Conservation (phyloP, 2,113 vertebrate genomes). For the Tyrannus savana region DNA sequence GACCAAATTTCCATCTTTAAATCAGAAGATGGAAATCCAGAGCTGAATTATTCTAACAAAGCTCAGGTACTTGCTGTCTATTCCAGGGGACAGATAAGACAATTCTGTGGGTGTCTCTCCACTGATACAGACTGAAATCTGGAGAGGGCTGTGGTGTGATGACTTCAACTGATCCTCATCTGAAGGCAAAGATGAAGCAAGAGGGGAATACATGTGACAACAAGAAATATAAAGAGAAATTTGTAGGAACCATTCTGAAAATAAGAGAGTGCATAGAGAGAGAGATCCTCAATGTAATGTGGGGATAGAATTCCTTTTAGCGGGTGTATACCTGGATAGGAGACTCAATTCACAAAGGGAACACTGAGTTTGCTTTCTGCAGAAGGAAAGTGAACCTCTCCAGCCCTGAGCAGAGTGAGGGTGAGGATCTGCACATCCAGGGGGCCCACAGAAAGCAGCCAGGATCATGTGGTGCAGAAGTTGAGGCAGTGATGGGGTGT, state of each 20-base stretch:
- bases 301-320: not conserved
- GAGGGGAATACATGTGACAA: not conserved
- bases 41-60: not conserved
- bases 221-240: not conserved
- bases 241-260: not conserved
- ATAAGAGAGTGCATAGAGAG: not conserved
- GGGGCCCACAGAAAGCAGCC: rapidly evolving
- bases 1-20: not conserved
- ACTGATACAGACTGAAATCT: not conserved
- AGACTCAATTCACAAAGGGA: no score
- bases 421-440: not conserved
- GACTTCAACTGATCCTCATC: not conserved
- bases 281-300: rapidly evolving
- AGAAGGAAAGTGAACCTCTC: rapidly evolving
- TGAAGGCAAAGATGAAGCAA: not conserved
- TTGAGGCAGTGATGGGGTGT: not conserved
- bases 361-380: not conserved
- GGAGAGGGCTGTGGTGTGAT: not conserved
- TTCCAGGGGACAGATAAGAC: not conserved
- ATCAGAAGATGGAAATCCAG: not conserved
- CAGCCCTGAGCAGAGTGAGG: not conserved
- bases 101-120: not conserved
- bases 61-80: not conserved
- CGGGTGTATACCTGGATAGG: rapidly evolving
- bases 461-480: rapidly evolving